A percentile compares a stretch with the other conserved stretches of the same genome.
phyloP scores from a whole-genome alignment of 2,113 vertebrate species.

The Coptodon rendalli region DNA sequence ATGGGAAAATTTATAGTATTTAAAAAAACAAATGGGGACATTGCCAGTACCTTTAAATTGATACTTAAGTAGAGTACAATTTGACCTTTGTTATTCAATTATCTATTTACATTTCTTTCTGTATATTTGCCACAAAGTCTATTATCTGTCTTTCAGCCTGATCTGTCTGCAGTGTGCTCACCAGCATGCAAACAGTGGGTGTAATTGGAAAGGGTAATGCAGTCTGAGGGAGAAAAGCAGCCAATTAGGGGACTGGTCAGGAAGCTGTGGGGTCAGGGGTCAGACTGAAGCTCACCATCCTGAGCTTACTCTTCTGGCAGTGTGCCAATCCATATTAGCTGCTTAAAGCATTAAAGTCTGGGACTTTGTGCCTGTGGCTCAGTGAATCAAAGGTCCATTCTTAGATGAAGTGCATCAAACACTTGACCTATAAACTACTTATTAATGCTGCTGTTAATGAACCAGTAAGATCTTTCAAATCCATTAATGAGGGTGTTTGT shows the following conservation, averaged over 20 bases:
- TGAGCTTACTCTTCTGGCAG: neutral
- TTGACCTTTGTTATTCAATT: neutral
- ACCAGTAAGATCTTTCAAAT: constrained; percentile 14
- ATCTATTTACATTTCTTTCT: neutral
- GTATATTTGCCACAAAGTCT: neutral
- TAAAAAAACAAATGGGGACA: neutral
- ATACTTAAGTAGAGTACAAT: neutral
- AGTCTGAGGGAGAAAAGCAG: neutral
- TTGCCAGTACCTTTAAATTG: neutral
- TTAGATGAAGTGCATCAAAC: constrained; percentile 25
- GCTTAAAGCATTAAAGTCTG: neutral
- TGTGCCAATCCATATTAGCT: neutral
- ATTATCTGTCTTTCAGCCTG: neutral
- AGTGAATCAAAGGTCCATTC: constrained; percentile 2
- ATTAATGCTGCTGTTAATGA: constrained; percentile 31
- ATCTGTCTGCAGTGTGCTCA: constrained; percentile 1
- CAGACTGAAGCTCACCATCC: neutral
- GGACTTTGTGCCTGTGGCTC: neutral
- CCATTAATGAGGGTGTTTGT: constrained; percentile 19
- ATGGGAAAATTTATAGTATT: neutral
- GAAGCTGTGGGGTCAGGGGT: constrained; percentile 21
- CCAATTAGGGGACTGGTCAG: constrained; percentile 43
- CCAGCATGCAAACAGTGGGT: constrained; percentile 25
- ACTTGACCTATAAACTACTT: constrained; percentile 24
- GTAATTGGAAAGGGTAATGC: constrained; percentile 39